These are phyloP conservation scores for Idaea straminata DNA, from an alignment of 2,888 invertebrate species.

Conservation along the genomic window DNA sequence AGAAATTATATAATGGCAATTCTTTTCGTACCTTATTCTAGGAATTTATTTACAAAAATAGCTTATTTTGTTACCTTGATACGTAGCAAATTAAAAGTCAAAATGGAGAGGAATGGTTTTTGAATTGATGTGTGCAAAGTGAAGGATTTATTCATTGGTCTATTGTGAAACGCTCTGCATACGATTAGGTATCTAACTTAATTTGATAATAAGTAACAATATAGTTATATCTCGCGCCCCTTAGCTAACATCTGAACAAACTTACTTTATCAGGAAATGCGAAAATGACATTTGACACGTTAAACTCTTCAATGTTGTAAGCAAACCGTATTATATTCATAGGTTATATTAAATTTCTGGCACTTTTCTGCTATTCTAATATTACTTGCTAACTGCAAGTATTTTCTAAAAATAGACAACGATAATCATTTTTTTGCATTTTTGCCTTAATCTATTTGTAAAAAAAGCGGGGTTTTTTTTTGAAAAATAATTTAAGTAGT, in stretches of 20 bases:
- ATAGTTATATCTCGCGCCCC: neutral
- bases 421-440: neutral
- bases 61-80: slow-evolving; percentile 17
- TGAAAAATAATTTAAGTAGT: neutral
- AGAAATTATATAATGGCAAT: slow-evolving; percentile 35
- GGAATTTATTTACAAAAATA: slow-evolving; percentile 26
- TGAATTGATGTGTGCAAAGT: slow-evolving; percentile 16
- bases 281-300: neutral
- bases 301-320: neutral
- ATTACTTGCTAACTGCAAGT: slow-evolving; percentile 56
- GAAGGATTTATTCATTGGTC: slow-evolving; percentile 19
- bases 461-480: neutral
- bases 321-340: slow-evolving; percentile 5
- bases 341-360: slow-evolving; percentile 50
- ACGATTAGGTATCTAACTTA: neutral
- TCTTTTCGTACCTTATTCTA: slow-evolving; percentile 17
- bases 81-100: slow-evolving; percentile 7
- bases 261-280: neutral
- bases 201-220: neutral
- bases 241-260: neutral
- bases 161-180: neutral
- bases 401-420: slow-evolving; percentile 24
- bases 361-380: slow-evolving; percentile 65
- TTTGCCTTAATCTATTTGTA: neutral
- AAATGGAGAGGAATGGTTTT: slow-evolving; percentile 14